Conservation (phyloP, 2,888 invertebrate genomes). For the Pseudococcus viburni region DNA sequence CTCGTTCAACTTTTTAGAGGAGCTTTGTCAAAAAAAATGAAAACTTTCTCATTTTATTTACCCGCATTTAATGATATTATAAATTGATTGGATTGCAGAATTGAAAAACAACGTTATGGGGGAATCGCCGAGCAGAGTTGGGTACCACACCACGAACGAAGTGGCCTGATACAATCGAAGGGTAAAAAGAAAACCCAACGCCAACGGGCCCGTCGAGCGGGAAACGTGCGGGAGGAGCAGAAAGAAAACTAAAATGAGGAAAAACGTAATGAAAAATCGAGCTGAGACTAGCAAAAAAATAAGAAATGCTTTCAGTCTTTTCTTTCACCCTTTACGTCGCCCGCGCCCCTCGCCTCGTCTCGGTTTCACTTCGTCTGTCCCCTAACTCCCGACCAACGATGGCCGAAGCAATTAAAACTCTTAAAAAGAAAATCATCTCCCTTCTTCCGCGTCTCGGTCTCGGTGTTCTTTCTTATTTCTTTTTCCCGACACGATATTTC, state of each 20-base stretch:
- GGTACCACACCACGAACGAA: neutral
- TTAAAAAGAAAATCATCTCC: conserved; percentile 70
- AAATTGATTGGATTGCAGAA: conserved; percentile 63
- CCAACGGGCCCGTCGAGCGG: neutral
- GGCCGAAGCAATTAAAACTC: conserved; percentile 71
- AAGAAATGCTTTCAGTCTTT: conserved; percentile 68
- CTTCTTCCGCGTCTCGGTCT: conserved; percentile 66
- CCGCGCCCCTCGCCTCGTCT: neutral
- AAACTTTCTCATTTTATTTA: conserved; percentile 55
- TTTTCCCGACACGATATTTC: conserved; percentile 65
- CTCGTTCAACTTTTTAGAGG: neutral
- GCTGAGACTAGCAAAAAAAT: conserved; percentile 67
- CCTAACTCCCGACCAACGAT: conserved; percentile 69
- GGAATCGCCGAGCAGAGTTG: neutral
- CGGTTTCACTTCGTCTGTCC: conserved; percentile 6
- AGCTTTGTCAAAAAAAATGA: neutral
- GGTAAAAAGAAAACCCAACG: conserved; percentile 39
- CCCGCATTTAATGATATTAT: conserved; percentile 62
- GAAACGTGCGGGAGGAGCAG: neutral
- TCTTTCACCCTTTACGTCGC: conserved; percentile 59
- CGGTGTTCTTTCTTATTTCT: conserved; percentile 57
- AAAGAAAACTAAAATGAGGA: conserved; percentile 58
- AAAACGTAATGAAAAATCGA: conserved; percentile 65
- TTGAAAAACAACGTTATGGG: neutral
- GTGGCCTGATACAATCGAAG: conserved; percentile 32